phyloP scores from a whole-genome alignment of 2,797 vertebrate species.

The Cyclopterus lumpus region DNA sequence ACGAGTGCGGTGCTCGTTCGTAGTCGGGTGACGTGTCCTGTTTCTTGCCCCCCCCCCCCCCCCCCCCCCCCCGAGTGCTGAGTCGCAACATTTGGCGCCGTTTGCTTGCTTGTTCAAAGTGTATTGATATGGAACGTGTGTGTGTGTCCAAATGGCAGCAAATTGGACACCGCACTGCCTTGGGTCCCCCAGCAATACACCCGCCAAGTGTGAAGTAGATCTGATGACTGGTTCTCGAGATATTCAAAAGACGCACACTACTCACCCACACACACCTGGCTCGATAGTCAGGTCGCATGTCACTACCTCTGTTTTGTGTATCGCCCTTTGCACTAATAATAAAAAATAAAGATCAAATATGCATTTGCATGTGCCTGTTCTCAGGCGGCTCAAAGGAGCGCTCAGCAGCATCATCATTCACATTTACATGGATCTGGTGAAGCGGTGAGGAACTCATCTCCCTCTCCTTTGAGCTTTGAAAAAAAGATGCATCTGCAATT shows the following conservation, averaged over 20 bases:
- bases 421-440: constrained; percentile 57
- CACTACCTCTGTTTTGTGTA: background rate
- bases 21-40: too few relatives aligned
- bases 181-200: background rate
- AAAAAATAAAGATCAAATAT: background rate
- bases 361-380: constrained; percentile 30
- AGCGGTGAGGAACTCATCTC: constrained; percentile 52
- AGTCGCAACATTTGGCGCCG: too few relatives aligned
- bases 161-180: background rate
- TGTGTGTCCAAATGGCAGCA: background rate
- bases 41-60: too few relatives aligned
- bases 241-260: background rate
- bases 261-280: background rate
- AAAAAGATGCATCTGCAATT: constrained; percentile 70
- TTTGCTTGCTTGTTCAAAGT: too few relatives aligned
- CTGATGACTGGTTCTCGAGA: background rate
- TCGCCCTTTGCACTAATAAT: background rate
- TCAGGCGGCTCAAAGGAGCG: constrained; percentile 13
- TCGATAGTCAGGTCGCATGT: background rate
- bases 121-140: too few relatives aligned
- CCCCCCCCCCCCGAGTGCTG: too few relatives aligned
- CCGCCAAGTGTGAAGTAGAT: background rate
- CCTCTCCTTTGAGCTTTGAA: constrained; percentile 67
- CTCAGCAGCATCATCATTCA: constrained; percentile 19
- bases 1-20: too few relatives aligned